Evolutionary conservation across 2,113 vertebrate genomes (phyloP), one percentile per base, ranked within the genome.

Genomic region (Cavia porcellus): DNA sequence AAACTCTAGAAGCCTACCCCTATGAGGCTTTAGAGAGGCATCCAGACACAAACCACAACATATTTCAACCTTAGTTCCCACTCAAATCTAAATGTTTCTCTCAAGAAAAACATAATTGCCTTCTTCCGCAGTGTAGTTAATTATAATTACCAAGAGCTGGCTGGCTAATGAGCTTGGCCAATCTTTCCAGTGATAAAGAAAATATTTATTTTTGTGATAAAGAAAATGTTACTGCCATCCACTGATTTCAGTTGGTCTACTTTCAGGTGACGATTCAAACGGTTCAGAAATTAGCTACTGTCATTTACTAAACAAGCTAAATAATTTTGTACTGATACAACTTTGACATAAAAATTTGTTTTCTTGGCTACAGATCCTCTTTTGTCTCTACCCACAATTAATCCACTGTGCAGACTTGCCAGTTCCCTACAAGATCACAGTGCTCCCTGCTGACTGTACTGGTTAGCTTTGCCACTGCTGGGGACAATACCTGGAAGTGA

Each of bases 331-430:
- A 81, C 62, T 22, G 45, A 93, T 6, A 90, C 10, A 35, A 81
- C 35, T 86, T 82, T 79, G 59, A 4, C 66, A 92, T n/a, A 92
- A 95, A 84, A 59, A 42, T 86, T 66, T 92, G 1, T 68, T 95
- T 89, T 88, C 57, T 89, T 90, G 19, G 50, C 17, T 30, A 22
- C 19, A 88, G 57, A 30, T 68, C 59, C 61, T 50, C 47, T 75
- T 93, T 86, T 55, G 10, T 35, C 62, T 85, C 79, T 64, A 74
- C 1, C 74, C 10, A 66, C n/a, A 79, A 96, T 62, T 70, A 62
- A 66, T 42, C n/a, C 14, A 55, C 42, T 25, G 14, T 42, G 7
- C 19, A 57, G 11, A 20, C 22, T 19, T 70, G 13, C 32, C 52
- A 81, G 55, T 90, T 77, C 83, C 64, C 32, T 42, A 50, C 22